Base-by-base conservation (phyloP, 2,797 vertebrate genomes). In the Odontamblyopus rebecca region DNA sequence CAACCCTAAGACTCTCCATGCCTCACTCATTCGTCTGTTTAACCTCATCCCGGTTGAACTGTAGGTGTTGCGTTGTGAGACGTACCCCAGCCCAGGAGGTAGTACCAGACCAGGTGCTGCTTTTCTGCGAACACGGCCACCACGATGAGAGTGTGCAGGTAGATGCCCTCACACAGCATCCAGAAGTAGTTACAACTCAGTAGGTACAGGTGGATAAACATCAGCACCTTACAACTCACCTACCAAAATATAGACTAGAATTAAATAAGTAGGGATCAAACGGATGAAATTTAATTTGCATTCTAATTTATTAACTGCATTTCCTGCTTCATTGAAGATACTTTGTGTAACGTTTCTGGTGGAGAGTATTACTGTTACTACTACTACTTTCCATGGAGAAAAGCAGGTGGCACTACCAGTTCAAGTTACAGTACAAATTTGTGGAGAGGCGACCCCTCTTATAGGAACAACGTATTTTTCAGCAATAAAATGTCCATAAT, bases 161-260 rank as follows among this genome's bases (percentile, higher is more conserved):
- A 99, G 86, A 99, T 98, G 60, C 98, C 98, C 87, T 99, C 98
- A 51, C 98, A 99, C 1, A 99, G 93, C 98, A 99, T 99, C 98
- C 98, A 99, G 82, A 99, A 99, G 89, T 99, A 99, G 91, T 97
- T 99, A 75, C 97, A 99, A 73, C 96, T 96, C 89, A 98, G 89
- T 61, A 98, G 90, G 72, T 99, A 99, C 57, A 95, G 89, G 51
- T 98, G 97, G 76, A 98, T 89, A 75, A 99, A 97, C 70, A 94
- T 93, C 0, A 91, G 93, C 54, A 99, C 89, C 89, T 98, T 99
- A 79, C 98, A 99, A 80, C 95, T 96, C 6, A 91, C 80, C 98
- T 99, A 72, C 30, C 74, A 6, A n/a, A 3, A 13, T 0, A 30
- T 4, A 23, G 1, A 38, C 35, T 8, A 38, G 35, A 9, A 54